Evolutionary conservation across 2,113 vertebrate species (phyloP).

Genomic region (Parotia lawesii): DNA sequence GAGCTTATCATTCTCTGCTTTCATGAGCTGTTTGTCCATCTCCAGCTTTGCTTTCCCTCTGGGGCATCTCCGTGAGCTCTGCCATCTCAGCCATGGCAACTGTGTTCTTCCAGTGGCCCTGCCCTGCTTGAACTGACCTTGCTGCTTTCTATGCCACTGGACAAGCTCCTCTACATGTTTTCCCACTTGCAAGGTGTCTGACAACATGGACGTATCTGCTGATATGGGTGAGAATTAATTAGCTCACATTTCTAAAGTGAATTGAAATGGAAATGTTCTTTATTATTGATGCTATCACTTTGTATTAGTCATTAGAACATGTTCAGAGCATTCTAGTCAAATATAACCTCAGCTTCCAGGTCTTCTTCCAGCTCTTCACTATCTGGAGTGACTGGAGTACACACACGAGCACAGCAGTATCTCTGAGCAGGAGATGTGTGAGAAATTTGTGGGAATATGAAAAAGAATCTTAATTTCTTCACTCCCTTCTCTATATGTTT

Average conservation of each 20-base stretch:
- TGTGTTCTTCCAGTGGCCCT: conserved; percentile 54
- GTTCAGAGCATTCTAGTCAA: not conserved
- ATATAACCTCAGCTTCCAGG: conserved; percentile 61
- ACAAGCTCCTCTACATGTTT: not conserved
- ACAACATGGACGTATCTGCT: not conserved
- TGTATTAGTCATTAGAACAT: not conserved
- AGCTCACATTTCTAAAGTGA: not conserved
- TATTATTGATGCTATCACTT: not conserved
- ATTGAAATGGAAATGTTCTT: not conserved
- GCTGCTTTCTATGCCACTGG: not conserved
- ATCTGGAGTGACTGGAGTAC: conserved; percentile 29
- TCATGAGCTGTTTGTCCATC: conserved; percentile 72
- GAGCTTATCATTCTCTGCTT: conserved; percentile 70
- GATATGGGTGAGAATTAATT: not conserved
- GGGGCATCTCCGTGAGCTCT: conserved; percentile 72
- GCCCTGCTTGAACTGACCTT: not conserved
- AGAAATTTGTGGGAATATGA: not conserved
- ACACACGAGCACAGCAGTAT: not conserved
- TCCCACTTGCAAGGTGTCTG: not conserved
- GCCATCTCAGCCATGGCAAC: conserved; percentile 62
- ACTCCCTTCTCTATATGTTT: not conserved
- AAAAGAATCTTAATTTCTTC: not conserved
- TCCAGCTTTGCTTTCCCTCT: conserved; percentile 69
- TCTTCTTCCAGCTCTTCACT: conserved; percentile 74
- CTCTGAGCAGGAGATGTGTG: not conserved